Evolutionary conservation across 2,113 vertebrate genomes (phyloP).

Genomic region (Gallinago jamesoni): DNA sequence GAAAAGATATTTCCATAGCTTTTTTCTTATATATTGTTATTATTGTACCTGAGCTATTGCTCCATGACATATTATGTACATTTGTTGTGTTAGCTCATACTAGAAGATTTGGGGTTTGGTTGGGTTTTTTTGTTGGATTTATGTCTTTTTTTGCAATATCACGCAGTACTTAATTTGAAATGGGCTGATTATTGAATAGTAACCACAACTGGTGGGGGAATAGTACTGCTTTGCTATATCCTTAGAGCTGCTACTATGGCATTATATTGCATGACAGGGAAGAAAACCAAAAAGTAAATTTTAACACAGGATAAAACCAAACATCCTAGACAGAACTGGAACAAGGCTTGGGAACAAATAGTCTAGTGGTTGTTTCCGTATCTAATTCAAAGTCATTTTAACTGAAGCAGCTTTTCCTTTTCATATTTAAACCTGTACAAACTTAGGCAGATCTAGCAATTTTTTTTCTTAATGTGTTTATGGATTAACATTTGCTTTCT

Average conservation of each 20-base stretch:
- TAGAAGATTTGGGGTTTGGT: neutral
- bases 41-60: conserved; percentile 12
- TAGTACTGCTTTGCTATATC: neutral
- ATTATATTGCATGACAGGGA: neutral
- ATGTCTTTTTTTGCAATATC: neutral
- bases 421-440: neutral
- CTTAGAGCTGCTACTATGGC: neutral
- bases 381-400: neutral
- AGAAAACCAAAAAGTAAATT: neutral
- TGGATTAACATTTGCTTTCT: conserved; percentile 38
- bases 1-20: conserved; percentile 15
- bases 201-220: neutral
- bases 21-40: conserved; percentile 42
- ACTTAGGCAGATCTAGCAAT: neutral
- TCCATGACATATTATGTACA: conserved; percentile 12
- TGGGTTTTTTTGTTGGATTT: neutral
- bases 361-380: neutral
- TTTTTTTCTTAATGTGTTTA: conserved; percentile 13
- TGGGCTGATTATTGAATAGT: neutral
- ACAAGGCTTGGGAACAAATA: neutral
- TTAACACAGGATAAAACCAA: neutral
- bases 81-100: conserved; percentile 5
- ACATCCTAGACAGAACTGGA: neutral
- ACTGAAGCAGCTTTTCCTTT: neutral
- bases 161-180: neutral